Evolutionary conservation across 1,140 invertebrate species (phyloP).

Genomic region (Drosophila tropicalis): DNA sequence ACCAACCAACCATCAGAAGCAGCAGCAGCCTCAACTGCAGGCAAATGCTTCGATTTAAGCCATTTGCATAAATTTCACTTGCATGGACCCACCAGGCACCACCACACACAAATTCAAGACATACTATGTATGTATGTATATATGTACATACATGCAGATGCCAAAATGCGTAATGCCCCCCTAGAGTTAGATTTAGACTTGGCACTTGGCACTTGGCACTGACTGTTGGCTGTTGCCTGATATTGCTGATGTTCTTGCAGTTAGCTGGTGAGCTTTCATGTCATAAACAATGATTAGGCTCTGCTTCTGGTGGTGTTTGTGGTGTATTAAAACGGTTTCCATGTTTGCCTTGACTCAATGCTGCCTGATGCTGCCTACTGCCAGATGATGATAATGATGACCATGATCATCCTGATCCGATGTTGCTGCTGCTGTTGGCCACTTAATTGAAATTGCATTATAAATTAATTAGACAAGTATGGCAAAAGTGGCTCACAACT

Average conservation of each 20-base stretch:
- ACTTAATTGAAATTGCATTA: conserved; percentile 58
- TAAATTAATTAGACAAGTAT: conserved; percentile 65
- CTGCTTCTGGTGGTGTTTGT: conserved; percentile 30
- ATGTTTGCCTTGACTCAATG: conserved; percentile 35
- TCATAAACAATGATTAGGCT: conserved; percentile 59
- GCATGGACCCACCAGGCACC: conserved; percentile 31
- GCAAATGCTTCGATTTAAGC: conserved; percentile 24
- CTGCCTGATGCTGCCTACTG: background rate
- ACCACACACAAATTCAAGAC: conserved; percentile 1
- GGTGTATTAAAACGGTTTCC: conserved; percentile 72
- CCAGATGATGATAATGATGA: conserved; percentile 31
- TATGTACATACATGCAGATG: conserved; percentile 9
- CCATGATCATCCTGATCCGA: conserved; percentile 10
- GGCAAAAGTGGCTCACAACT: conserved; percentile 51
- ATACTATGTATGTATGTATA: background rate
- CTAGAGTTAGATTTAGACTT: conserved; percentile 1
- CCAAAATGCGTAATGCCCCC: conserved; percentile 25
- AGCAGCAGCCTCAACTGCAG: conserved; percentile 23
- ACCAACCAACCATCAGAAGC: conserved; percentile 39
- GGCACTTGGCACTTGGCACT: conserved; percentile 12
- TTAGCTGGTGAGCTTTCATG: conserved; percentile 32
- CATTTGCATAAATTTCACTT: conserved; percentile 79
- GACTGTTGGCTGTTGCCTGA: background rate
- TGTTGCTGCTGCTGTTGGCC: conserved; percentile 5
- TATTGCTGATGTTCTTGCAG: conserved; percentile 10